These are phyloP conservation scores for Cotesia chilonis DNA, from an alignment of 1,140 invertebrate species.

Conservation along the genomic window DNA sequence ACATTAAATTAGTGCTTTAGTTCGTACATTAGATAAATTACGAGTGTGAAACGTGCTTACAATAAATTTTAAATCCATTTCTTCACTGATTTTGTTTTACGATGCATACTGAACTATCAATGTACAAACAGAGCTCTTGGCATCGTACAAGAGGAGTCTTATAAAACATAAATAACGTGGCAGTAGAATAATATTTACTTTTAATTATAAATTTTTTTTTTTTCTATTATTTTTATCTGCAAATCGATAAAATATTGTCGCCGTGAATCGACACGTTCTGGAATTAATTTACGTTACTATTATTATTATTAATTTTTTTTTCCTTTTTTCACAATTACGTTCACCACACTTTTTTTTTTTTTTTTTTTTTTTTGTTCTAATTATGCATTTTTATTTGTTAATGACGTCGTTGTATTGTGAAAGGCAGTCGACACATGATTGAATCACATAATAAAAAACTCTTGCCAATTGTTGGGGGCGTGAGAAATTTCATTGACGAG, in stretches of 20 bases:
- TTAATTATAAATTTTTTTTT: conserved; percentile 31
- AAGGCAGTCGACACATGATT: conserved; percentile 29
- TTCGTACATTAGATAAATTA: conserved; percentile 3
- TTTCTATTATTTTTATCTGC: conserved; percentile 23
- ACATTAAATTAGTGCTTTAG: conserved; percentile 7
- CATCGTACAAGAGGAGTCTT: no score
- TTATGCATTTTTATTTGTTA: conserved; percentile 16
- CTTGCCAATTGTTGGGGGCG: conserved; percentile 18
- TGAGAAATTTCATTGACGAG: conserved; percentile 19
- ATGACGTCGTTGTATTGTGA: conserved; percentile 35
- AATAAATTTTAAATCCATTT: not conserved
- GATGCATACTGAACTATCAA: not conserved
- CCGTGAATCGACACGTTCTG: no score
- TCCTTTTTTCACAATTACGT: not conserved
- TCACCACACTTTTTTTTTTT: conserved; percentile 10
- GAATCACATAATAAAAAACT: not conserved
- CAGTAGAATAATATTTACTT: conserved; percentile 50
- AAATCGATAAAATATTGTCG: no score
- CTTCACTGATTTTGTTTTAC: not conserved
- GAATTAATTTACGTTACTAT: not conserved
- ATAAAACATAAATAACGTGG: conserved; percentile 41
- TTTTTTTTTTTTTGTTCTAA: conserved; percentile 15
- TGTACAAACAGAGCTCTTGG: conserved; percentile 3
- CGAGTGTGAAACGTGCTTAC: conserved; percentile 3
- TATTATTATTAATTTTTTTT: conserved; percentile 29